Evolutionary conservation across 1,140 invertebrate species (phyloP), one percentile per base, ranked within the genome.

Genomic region (Nilaparvata lugens): DNA sequence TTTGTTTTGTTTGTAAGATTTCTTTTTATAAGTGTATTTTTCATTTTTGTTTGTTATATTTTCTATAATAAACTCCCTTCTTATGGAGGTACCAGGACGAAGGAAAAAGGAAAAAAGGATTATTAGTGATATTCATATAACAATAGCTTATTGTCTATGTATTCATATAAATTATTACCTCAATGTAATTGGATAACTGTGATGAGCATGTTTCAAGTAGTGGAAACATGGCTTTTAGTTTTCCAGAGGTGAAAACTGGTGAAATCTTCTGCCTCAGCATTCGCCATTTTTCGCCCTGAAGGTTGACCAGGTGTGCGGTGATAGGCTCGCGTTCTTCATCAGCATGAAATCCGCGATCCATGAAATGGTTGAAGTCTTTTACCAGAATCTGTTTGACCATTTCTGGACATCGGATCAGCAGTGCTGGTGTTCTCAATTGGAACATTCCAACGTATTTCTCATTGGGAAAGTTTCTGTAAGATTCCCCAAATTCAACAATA

Each of bases 181-280:
- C 31, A 11, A 73, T 57, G 56, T 69, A 70, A 13, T 63, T 58
- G 1, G 66, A 56, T 54, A 75, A 62, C 59, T 69, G 65, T 23
- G 66, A 52, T 7, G 61, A 59, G 13, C 67, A 67, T 42, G 66
- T 55, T 13, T 66, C 53, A 21, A 74, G 64, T 19, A 69, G 60
- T 0, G 61, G 58, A 60, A 70, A 69, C 63, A 74, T 68, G 3
- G 23, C 40, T 38, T 62, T 65, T 5, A 67, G 45, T 69, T 84
- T 85, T 4, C 78, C 78, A 0, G 79, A 79, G 23, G 79, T 84
- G 64, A 87, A 87, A 0, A 79, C 79, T 3, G 82, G 81, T 25
- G 80, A 81, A 23, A 85, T 72, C 59, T 84, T 79, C 6, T 75
- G 72, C 51, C 84, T 72, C 31, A 85, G 72, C 38, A 76, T 69